Percentiles rank a stretch among this genome's conserved stretches.
Conservation (phyloP, 1,140 invertebrate genomes). For the Heliconius nattereri region DNA sequence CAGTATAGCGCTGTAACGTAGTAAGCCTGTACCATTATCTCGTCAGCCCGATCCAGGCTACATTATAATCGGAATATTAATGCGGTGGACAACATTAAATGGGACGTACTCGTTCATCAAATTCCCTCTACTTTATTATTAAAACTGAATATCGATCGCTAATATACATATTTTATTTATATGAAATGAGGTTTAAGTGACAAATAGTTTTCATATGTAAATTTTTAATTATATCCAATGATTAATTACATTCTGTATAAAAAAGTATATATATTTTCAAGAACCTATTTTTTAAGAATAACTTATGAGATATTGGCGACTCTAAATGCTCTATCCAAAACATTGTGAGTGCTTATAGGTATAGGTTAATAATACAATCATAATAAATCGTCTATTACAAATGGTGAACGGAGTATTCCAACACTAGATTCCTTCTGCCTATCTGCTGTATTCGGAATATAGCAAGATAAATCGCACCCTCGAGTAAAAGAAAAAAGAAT, state of each 20-base stretch:
- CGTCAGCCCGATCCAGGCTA: constrained; percentile 27
- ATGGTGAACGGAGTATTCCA: too few species aligned
- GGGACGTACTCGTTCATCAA: constrained; percentile 24
- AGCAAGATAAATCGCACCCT: not conserved
- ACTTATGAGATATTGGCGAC: too few species aligned
- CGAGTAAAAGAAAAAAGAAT: not conserved
- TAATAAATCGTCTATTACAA: too few species aligned
- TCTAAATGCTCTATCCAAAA: too few species aligned
- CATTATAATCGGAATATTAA: constrained; percentile 36
- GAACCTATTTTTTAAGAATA: too few species aligned
- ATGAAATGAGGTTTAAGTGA: not conserved
- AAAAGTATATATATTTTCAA: too few species aligned
- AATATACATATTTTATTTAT: constrained; percentile 20
- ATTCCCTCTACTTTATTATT: constrained; percentile 33
- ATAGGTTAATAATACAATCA: too few species aligned
- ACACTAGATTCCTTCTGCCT: too few species aligned
- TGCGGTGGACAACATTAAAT: constrained; percentile 32
- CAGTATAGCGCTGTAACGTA: not conserved
- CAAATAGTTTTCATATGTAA: constrained; percentile 9
- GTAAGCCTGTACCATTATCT: constrained; percentile 31
- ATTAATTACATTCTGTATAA: not conserved
- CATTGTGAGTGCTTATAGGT: too few species aligned
- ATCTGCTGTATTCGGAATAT: too few species aligned
- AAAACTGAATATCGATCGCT: constrained; percentile 32
- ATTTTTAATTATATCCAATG: not conserved